phyloP scores from a whole-genome alignment of 2,888 invertebrate genomes.

The Rhingia rostrata region DNA sequence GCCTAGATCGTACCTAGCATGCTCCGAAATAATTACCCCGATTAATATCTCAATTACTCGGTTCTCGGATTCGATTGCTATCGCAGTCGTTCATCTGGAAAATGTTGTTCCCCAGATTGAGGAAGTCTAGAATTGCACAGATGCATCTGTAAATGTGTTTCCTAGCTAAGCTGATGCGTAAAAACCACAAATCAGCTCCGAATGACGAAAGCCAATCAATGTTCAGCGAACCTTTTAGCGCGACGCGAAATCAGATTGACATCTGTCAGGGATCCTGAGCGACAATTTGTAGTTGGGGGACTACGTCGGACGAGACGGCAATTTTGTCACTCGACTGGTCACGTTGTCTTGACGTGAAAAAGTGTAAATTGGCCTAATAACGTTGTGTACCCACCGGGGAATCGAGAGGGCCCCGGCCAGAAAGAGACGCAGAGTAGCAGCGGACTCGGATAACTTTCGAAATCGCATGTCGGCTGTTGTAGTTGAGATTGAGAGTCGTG shows the following conservation, averaged over 20 bases:
- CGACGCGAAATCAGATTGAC: slow-evolving; percentile 47
- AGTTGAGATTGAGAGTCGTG: slow-evolving; percentile 8
- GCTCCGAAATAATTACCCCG: slow-evolving; percentile 50
- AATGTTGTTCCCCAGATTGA: slow-evolving; percentile 8
- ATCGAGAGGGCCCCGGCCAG: slow-evolving; percentile 37
- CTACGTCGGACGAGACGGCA: slow-evolving; percentile 3
- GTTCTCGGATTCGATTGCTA: slow-evolving; percentile 35
- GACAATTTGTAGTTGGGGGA: slow-evolving; percentile 50
- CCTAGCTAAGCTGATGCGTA: not conserved
- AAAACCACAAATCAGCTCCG: slow-evolving; percentile 27
- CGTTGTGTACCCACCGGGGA: slow-evolving; percentile 67
- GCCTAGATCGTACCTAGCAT: slow-evolving; percentile 25
- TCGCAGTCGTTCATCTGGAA: slow-evolving; percentile 45
- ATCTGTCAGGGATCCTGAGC: slow-evolving; percentile 42
- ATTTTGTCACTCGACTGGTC: not conserved
- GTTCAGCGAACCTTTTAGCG: slow-evolving; percentile 39
- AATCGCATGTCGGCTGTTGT: slow-evolving; percentile 10
- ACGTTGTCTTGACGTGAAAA: slow-evolving; percentile 18
- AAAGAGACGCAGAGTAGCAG: slow-evolving; percentile 30
- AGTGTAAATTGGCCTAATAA: slow-evolving; percentile 72
- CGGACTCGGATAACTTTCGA: slow-evolving; percentile 27
- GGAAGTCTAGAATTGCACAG: slow-evolving; percentile 30
- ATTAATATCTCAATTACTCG: slow-evolving; percentile 58
- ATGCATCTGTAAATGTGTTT: slow-evolving; percentile 11
- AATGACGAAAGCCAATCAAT: slow-evolving; percentile 51